Base-by-base conservation (phyloP, 2,113 vertebrate genomes). In the Burhinus bistriatus region DNA sequence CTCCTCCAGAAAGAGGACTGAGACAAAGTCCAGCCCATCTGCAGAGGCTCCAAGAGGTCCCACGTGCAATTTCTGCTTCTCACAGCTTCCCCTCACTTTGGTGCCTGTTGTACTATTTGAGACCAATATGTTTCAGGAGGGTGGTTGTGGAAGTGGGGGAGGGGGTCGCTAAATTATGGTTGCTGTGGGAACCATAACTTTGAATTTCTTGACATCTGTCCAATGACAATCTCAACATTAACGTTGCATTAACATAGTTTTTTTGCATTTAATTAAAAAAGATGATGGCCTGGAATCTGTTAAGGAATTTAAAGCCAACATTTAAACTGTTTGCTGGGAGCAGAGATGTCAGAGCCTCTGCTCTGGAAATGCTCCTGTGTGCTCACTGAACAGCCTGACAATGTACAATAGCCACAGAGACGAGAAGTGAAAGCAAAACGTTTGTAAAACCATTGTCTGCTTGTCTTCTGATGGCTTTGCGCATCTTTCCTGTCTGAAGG, bases 201-300 rank as follows among this genome's bases (percentile, higher is more conserved):
- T 93, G 93, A 97, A 97, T 97, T 98, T 98, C 94, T 98, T 98
- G 97, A 97, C 97, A 98, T 97, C 96, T 95, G 95, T 98, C 97
- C 97, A 98, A 98, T 97, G 97, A 97, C 97, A 97, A 97, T 97
- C 96, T 98, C 97, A 97, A 97, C 97, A 98, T 98, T 98, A 98
- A 97, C 58, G 96, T 97, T 97, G 65, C 95, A 98, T 98, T 98
- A 98, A 97, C 97, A 98, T 97, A 96, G 96, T 96, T 93, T 97
- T 98, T 98, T 97, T 95, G 96, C 94, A 97, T 97, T 98, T 98
- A 98, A 98, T 98, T 98, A 98, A 98, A 98, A 97, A 97, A 96
- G 95, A 97, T 97, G 97, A 98, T 97, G 97, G 97, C 94, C 95
- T 96, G 95, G 97, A 98, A 98, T 98, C 97, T 98, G 97, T 97